Conservation (phyloP, 2,797 vertebrate species). For the Scleropages formosus region DNA sequence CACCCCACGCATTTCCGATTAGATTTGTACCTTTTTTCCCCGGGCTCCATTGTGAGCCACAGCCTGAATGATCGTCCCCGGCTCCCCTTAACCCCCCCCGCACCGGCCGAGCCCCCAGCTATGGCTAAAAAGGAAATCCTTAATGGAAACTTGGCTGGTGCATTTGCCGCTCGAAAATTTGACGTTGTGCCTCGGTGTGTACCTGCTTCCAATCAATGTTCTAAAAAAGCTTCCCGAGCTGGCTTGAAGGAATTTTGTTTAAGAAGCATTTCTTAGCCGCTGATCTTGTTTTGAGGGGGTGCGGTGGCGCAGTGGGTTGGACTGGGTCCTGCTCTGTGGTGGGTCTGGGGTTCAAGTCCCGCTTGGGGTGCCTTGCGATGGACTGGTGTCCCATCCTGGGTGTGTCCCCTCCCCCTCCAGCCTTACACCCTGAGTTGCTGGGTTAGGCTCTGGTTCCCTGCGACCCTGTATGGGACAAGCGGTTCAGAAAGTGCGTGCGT, state of each 20-base stretch:
- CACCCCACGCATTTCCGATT: conserved; percentile 12
- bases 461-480: too few species aligned
- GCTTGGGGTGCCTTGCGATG: too few species aligned
- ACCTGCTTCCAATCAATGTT: conserved; percentile 23
- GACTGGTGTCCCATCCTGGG: too few species aligned
- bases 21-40: not conserved
- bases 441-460: too few species aligned
- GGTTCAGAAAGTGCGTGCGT: too few species aligned
- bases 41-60: not conserved
- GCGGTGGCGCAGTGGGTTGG: too few species aligned
- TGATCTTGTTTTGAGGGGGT: too few species aligned
- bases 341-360: too few species aligned
- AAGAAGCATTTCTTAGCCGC: conserved; percentile 10
- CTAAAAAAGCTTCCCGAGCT: conserved; percentile 5
- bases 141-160: not conserved
- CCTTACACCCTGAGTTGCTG: too few species aligned
- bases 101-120: not conserved
- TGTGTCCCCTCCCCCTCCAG: too few species aligned
- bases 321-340: too few species aligned
- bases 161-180: conserved; percentile 5
- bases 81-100: not conserved
- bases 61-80: not conserved
- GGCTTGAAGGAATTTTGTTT: conserved; percentile 11
- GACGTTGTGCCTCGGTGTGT: conserved; percentile 11
- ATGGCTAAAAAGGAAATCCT: not conserved